Conservation (phyloP, 2,888 invertebrate genomes). For the Sinelater perroti region DNA sequence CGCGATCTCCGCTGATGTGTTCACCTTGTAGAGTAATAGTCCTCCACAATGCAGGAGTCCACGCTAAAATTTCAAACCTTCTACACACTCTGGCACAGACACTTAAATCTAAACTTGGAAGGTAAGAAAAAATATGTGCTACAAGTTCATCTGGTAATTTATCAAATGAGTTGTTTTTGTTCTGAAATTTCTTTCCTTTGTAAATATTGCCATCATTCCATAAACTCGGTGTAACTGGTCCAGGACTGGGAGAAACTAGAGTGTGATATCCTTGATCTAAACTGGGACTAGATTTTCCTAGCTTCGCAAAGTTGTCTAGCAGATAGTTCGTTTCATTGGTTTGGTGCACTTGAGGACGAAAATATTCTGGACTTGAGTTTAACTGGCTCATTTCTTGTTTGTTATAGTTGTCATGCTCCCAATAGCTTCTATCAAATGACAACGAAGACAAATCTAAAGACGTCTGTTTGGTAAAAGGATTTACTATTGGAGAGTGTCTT, state of each 20-base stretch:
- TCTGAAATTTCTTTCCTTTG: conserved; percentile 52
- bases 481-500: conserved; percentile 27
- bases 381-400: conserved; percentile 48
- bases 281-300: conserved; percentile 70
- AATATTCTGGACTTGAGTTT: conserved; percentile 50
- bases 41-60: conserved; percentile 81
- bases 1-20: conserved; percentile 70
- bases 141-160: conserved; percentile 73
- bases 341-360: conserved; percentile 42
- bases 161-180: conserved; percentile 65
- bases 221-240: conserved; percentile 57
- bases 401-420: conserved; percentile 55
- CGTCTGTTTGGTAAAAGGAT: conserved; percentile 52
- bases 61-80: conserved; percentile 78
- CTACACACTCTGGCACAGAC: conserved; percentile 79
- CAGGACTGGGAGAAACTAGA: conserved; percentile 69
- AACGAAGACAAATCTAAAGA: conserved; percentile 57
- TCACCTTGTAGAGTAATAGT: conserved; percentile 71
- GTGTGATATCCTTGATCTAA: conserved; percentile 86
- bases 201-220: conserved; percentile 57
- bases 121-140: conserved; percentile 74
- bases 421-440: conserved; percentile 56
- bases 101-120: conserved; percentile 77
- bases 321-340: conserved; percentile 52
- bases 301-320: conserved; percentile 59